These are phyloP conservation scores for Stichopus chloronotus DNA, from an alignment of 35 echinoderm and acorn worm species.

Conservation along the genomic window DNA sequence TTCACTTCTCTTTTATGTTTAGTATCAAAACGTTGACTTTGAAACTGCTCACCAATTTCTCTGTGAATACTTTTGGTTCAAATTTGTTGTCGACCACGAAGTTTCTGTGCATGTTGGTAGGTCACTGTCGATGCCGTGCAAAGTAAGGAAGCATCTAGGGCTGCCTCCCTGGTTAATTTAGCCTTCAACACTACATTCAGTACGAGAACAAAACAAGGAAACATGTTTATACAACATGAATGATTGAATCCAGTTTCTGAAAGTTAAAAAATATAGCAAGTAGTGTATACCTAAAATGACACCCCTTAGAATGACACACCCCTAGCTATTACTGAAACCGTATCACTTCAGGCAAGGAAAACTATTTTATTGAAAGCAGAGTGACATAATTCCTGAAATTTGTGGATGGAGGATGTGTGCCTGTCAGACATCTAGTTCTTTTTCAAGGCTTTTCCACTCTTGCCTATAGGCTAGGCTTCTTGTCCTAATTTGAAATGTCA, in stretches of 20 bases:
- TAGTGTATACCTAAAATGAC: neutral
- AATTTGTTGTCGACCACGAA: conserved; percentile 56
- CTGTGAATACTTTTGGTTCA: conserved; percentile 14
- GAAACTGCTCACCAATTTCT: conserved; percentile 38
- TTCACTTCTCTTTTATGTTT: too few relatives aligned
- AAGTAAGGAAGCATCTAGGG: conserved; percentile 29
- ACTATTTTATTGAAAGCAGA: neutral
- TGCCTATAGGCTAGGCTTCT: too few relatives aligned
- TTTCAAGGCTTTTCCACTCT: too few relatives aligned
- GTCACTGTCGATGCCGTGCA: conserved; percentile 36
- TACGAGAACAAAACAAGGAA: neutral
- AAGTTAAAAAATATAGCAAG: neutral
- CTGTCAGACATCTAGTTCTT: too few relatives aligned
- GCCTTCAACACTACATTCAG: conserved; percentile 3
- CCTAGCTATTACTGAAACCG: neutral
- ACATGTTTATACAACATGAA: neutral
- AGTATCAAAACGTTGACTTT: neutral
- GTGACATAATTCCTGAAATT: too few relatives aligned
- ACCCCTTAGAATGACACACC: neutral
- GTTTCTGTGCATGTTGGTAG: conserved; percentile 44
- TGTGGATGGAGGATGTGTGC: too few relatives aligned
- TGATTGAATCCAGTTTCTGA: neutral
- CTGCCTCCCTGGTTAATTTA: conserved; percentile 16
- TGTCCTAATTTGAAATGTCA: too few relatives aligned
- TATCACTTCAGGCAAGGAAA: neutral